Percentiles rank a stretch among this genome's conserved stretches.
Conservation (phyloP, 2,797 vertebrate genomes). For the Myotis daubentonii region DNA sequence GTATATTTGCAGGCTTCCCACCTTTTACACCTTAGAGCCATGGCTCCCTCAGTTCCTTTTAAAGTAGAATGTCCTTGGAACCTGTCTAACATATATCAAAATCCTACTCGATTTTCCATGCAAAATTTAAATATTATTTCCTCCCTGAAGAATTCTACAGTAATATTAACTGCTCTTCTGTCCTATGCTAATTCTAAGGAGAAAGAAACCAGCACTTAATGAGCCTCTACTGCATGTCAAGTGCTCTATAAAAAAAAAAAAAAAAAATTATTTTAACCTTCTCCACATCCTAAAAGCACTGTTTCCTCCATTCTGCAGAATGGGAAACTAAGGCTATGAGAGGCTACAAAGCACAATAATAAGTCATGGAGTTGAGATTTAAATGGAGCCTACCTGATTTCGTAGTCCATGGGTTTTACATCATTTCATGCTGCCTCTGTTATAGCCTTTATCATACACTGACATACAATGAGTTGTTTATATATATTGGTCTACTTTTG, state of each 20-base stretch:
- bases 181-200: background rate
- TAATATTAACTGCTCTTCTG: constrained; percentile 49
- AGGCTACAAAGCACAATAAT: background rate
- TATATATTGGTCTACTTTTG: background rate
- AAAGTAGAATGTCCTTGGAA: constrained; percentile 50
- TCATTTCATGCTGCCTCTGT: constrained; percentile 19
- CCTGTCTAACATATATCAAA: background rate
- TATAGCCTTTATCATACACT: background rate
- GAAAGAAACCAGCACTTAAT: constrained; percentile 37
- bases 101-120: constrained; percentile 1
- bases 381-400: constrained; percentile 30
- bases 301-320: background rate
- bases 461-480: background rate
- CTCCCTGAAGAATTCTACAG: constrained; percentile 36
- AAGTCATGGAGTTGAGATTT: background rate
- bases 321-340: background rate
- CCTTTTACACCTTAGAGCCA: background rate
- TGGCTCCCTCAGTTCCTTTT: constrained; percentile 38
- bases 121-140: constrained; percentile 53
- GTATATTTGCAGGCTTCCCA: background rate
- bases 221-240: background rate
- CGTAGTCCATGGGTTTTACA: background rate
- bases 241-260: background rate
- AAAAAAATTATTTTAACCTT: constrained; percentile 31
- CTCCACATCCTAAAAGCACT: background rate